These are phyloP conservation scores for Sterrhoptilus dennistouni DNA, from an alignment of 2,113 vertebrate genomes.

Conservation along the genomic window DNA sequence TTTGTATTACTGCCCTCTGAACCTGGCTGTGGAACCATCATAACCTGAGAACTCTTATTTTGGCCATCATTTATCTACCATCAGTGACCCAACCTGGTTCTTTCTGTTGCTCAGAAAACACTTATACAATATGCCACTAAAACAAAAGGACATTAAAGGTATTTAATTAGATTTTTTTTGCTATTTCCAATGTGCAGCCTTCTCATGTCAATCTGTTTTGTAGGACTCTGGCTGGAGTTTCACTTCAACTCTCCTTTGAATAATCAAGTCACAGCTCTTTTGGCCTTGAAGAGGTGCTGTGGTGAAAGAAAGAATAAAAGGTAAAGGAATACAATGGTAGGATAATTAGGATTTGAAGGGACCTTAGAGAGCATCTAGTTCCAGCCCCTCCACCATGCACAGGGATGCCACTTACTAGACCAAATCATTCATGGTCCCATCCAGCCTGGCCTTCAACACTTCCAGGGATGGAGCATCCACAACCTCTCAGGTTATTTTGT, in stretches of 20 bases:
- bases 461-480: not conserved
- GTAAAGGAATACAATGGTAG: no score
- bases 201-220: not conserved
- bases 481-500: not conserved
- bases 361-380: not conserved
- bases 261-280: not conserved
- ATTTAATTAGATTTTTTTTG: not conserved
- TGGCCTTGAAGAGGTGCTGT: not conserved
- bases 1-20: not conserved
- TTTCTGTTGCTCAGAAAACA: not conserved
- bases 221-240: not conserved
- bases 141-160: not conserved
- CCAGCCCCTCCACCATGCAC: not conserved
- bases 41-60: not conserved
- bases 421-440: not conserved
- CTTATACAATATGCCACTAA: not conserved
- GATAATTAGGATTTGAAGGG: not conserved
- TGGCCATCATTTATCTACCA: not conserved
- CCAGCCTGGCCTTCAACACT: not conserved
- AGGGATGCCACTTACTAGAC: not conserved
- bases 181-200: not conserved
- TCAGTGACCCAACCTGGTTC: not conserved
- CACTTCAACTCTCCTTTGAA: not conserved
- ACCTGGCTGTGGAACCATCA: rapidly evolving
- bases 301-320: not conserved